Evolutionary conservation across 2,113 vertebrate genomes (phyloP), one percentile per base, ranked within the genome.

Genomic region (Chloropsis hardwickii): DNA sequence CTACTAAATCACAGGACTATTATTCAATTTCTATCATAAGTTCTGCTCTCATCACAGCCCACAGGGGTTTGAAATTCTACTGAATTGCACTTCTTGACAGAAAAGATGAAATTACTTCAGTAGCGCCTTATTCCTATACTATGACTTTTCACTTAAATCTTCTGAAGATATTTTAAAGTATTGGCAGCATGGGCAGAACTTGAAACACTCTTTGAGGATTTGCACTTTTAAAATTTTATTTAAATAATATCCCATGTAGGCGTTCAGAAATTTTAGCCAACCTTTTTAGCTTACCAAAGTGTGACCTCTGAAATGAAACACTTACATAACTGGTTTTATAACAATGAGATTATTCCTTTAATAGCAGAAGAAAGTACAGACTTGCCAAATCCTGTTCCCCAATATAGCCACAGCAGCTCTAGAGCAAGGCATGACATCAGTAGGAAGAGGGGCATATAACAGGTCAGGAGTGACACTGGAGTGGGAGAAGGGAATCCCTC

Each of bases 281-380:
- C 15, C 39, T 42, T 81, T 89, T 73, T 7, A 82, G 70, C 53
- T 80, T 61, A 92, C 48, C 54, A 65, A 92, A 94, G 73, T 54
- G 64, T 54, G 79, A 95, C 92, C 90, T 90, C 47, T 81, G 64
- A 93, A 97, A 92, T 71, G 10, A 94, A 89, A 91, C 69, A 76
- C 81, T 88, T 96, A 92, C 54, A 83, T 90, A 94, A 93, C 57
- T 65, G 40, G 62, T 78, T 95, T 96, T 90, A 76, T 86, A 95
- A 95, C 76, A 88, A 73, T 54, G 66, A 56, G 79, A 94, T 88
- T 66, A 83, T 85, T 90, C 71, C 62, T 86, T 92, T 85, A 88
- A 80, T 42, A 86, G 71, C 71, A 80, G n/a, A 67, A 88, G 42
- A 29, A 76, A 81, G 45, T 54, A 77, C 10, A 82, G 58, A 65